Base-by-base conservation (phyloP, 2,797 vertebrate species). In the Pseudochromis fuscus region DNA sequence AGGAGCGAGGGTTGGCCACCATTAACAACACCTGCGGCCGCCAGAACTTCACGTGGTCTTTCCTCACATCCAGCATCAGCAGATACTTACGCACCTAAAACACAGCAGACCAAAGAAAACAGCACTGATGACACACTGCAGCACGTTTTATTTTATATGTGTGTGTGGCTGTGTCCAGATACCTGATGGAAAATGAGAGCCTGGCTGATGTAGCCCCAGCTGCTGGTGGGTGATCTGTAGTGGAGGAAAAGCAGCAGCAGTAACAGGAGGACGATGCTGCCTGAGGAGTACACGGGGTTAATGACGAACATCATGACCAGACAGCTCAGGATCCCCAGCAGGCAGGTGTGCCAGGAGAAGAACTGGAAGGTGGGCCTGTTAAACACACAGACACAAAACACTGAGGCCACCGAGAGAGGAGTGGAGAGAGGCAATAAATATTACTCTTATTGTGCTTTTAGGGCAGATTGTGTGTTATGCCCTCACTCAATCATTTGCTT, bases 41-140 rank as follows among this genome's bases (percentile, higher is more conserved):
- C 98, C 98, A 99, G 92, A 99, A 99, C 89, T 99, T 99, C 83
- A 99, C 98, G 0, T 99, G 98, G 28, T 99, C 98, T 73, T 99
- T 99, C 52, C 98, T 95, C 57, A 98, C 95, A 0, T 99, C 98
- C 87, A 99, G 90, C 92, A 98, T 96, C 86, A 99, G 86, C 75
- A 99, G 91, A 71, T 99, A 99, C 81, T 99, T 99, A 0, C 98
- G 93, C 28, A 99, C 98, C 98, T 99, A 85, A 78, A 55, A 10
- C 44, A 48, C 31, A n/a, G 48, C 0, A 0, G 2, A 35, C 2
- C 60, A 7, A 57, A 16, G n/a, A 28, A 38, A 21, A 31, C 4
- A 7, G 6, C 0, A 4, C n/a, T 5, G n/a, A 18, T 37, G 45
- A 35, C 9, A 45, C 28, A 30, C 27, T 11, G 27, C 3, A 4